These are phyloP conservation scores for Urocyon cinereoargenteus DNA, from an alignment of 2,797 vertebrate genomes.

Conservation along the genomic window DNA sequence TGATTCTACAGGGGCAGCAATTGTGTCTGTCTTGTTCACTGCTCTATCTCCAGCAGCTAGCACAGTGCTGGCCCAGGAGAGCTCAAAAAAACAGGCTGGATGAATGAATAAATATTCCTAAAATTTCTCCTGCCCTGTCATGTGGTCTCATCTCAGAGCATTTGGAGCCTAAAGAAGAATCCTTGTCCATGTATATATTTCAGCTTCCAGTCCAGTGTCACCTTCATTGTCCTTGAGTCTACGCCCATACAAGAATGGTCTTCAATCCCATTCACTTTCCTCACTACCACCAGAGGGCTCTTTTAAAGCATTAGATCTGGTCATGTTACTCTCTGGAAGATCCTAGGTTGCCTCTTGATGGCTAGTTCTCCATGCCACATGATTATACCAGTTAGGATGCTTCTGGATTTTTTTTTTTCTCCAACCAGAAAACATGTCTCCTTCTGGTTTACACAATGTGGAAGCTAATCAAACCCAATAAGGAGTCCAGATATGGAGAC, in stretches of 20 bases:
- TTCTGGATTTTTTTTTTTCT: not conserved
- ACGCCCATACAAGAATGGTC: not conserved
- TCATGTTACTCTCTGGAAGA: not conserved
- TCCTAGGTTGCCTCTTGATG: not conserved
- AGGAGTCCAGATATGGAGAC: not conserved
- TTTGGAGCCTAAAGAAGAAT: not conserved
- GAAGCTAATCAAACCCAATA: not conserved
- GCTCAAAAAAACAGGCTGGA: not conserved
- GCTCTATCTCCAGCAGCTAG: not conserved
- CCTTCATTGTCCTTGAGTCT: not conserved
- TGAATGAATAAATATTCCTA: not conserved
- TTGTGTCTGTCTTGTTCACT: not conserved
- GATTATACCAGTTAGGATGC: not conserved
- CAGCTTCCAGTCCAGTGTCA: not conserved
- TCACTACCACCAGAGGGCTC: slow-evolving; percentile 10
- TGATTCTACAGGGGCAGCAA: not conserved
- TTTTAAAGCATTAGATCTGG: not conserved
- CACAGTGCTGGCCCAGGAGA: too few species aligned
- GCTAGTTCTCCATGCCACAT: not conserved
- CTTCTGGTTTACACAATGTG: not conserved
- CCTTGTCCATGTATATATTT: not conserved
- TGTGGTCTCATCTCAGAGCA: not conserved
- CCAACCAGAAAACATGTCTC: not conserved
- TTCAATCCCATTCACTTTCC: not conserved
- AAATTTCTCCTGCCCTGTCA: not conserved